Evolutionary conservation across 1,140 invertebrate genomes (phyloP).

Genomic region (Trachymyrmex septentrionalis): DNA sequence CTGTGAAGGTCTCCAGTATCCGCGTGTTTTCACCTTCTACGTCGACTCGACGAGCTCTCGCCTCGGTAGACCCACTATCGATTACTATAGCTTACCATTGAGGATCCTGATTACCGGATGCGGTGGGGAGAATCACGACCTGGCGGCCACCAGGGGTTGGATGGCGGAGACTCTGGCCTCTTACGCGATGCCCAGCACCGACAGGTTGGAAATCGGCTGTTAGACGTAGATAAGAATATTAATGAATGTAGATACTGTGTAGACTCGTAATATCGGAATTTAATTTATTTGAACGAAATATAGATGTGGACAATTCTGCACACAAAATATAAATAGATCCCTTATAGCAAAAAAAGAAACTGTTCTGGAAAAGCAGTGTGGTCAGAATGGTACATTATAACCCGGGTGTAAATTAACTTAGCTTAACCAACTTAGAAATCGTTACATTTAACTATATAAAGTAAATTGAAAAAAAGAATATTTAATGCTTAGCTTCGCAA

Average conservation of each 20-base stretch:
- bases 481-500: not conserved
- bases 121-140: slow-evolving; percentile 88
- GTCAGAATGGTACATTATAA: not conserved
- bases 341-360: not conserved
- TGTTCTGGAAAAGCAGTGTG: not conserved
- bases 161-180: slow-evolving; percentile 94
- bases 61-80: slow-evolving; percentile 90
- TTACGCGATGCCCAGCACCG: slow-evolving; percentile 93
- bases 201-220: slow-evolving; percentile 83
- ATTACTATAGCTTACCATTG: slow-evolving; percentile 94
- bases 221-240: not conserved
- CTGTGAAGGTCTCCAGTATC: slow-evolving; percentile 93
- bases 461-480: not conserved
- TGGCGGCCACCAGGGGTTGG: slow-evolving; percentile 93
- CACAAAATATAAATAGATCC: not conserved
- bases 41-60: slow-evolving; percentile 94
- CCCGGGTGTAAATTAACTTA: not conserved
- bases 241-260: not conserved
- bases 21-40: slow-evolving; percentile 94
- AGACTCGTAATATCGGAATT: not conserved
- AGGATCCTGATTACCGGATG: slow-evolving; percentile 93
- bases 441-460: not conserved
- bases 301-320: not conserved
- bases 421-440: not conserved
- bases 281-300: not conserved